Base-by-base conservation (phyloP, 2,113 vertebrate genomes). In the Epinephelus fuscoguttatus region DNA sequence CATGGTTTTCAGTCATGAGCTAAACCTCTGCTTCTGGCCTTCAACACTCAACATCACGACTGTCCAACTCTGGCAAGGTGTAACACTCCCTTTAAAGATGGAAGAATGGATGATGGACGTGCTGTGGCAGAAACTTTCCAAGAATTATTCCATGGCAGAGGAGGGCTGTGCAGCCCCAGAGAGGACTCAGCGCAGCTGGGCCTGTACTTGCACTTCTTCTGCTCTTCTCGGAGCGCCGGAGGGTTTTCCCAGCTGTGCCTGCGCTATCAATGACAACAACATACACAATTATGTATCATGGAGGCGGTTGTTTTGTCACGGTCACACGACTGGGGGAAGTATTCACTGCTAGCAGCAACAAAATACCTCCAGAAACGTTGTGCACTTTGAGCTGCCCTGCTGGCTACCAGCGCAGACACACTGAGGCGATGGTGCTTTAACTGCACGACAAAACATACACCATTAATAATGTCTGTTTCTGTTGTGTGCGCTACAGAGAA, bases 1-100 rank as follows among this genome's bases (percentile, higher is more conserved):
- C 94, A 93, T 93, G 69, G n/a, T 59, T 17, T 64, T 13, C 80
- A 70, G 68, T 85, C 87, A 78, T 8, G 66, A 74, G 59, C 74
- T 71, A 15, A 84, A 82, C 73, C 62, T 75, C 68, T 67, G 59
- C 71, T 12, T 66, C 45, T 45, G 49, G 37, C 45, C 64, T 8
- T 42, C 80, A 25, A 11, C 1, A 30, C 73, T 77, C 70, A 66
- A 30, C 86, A 63, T 66, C 72, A 64, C 80, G 86, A 52, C 62
- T 56, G 81, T 76, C 73, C 77, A 42, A 71, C 71, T 69, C 21
- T 81, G 70, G 57, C 55, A 47, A 67, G 45, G 60, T 71, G 63
- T 42, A 62, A 23, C 14, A 57, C 66, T 82, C 74, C 70, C 82
- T 78, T 17, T 15, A 23, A 50, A 23, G 23, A 66, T 27, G 21